phyloP scores from a whole-genome alignment of 2,113 vertebrate genomes.

The Centropus bengalensis region DNA sequence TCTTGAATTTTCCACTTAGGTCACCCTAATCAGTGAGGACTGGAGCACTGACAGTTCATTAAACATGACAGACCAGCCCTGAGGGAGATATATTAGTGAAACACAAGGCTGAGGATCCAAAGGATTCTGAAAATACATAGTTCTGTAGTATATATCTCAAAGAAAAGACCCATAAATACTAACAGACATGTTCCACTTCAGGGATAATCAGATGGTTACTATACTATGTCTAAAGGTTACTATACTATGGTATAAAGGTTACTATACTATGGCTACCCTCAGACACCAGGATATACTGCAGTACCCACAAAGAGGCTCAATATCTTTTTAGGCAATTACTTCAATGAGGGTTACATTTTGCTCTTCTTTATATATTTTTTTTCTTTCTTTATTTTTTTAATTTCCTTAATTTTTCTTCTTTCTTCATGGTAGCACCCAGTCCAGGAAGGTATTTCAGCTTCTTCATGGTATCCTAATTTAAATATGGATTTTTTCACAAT shows the following conservation, averaged over 20 bases:
- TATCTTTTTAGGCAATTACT: background rate
- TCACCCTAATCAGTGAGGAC: background rate
- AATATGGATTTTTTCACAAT: background rate
- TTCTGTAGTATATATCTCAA: background rate
- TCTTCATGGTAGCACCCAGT: background rate
- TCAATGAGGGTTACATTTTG: background rate
- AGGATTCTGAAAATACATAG: background rate
- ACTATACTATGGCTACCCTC: background rate
- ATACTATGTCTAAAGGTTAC: background rate
- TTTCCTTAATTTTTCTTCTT: too few relatives aligned
- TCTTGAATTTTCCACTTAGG: background rate
- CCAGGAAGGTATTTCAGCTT: background rate
- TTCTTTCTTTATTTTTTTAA: too few relatives aligned
- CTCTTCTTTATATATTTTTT: background rate
- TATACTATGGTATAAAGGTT: background rate
- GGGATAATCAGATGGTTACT: background rate
- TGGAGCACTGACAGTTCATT: constrained; percentile 13
- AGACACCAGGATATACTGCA: background rate
- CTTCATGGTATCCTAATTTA: background rate
- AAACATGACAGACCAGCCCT: constrained; percentile 10
- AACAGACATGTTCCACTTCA: background rate
- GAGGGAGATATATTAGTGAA: background rate
- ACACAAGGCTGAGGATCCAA: background rate
- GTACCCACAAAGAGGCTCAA: background rate
- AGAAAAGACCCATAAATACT: background rate